phyloP scores from a whole-genome alignment of 1,140 invertebrate species.

The Leptinotarsa texana region DNA sequence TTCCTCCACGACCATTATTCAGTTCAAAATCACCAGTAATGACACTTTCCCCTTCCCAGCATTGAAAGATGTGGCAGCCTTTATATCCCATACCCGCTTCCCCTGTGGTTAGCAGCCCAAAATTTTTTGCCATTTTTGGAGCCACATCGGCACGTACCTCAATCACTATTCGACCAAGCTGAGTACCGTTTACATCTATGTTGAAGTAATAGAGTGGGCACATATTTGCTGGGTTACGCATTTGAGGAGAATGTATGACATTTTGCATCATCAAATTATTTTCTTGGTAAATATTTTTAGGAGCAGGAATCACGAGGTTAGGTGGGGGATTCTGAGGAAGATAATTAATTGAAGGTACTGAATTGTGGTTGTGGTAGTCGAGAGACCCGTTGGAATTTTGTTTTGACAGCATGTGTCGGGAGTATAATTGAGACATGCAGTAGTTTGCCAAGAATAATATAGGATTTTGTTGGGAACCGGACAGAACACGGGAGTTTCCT shows the following conservation, averaged over 20 bases:
- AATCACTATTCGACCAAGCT: slow-evolving; percentile 76
- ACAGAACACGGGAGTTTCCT: slow-evolving; percentile 56
- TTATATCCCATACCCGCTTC: slow-evolving; percentile 79
- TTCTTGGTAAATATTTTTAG: slow-evolving; percentile 50
- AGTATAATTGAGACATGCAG: slow-evolving; percentile 74
- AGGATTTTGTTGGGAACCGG: slow-evolving; percentile 60
- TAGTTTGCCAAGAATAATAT: slow-evolving; percentile 74
- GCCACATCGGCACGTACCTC: slow-evolving; percentile 83
- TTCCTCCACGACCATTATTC: slow-evolving; percentile 79
- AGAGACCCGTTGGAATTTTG: slow-evolving; percentile 62
- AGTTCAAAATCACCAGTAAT: slow-evolving; percentile 81
- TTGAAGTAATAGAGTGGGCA: slow-evolving; percentile 78
- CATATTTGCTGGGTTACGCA: slow-evolving; percentile 59
- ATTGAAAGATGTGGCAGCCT: slow-evolving; percentile 79
- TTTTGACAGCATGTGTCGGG: slow-evolving; percentile 66
- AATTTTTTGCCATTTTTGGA: slow-evolving; percentile 91
- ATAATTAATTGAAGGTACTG: slow-evolving; percentile 56
- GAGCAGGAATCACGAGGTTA: slow-evolving; percentile 53
- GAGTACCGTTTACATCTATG: slow-evolving; percentile 72
- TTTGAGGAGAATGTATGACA: slow-evolving; percentile 56
- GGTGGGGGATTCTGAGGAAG: slow-evolving; percentile 45
- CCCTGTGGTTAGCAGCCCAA: slow-evolving; percentile 77
- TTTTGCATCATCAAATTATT: slow-evolving; percentile 52
- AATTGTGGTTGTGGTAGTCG: slow-evolving; percentile 59
- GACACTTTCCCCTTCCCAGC: slow-evolving; percentile 80